These are phyloP conservation scores for Encarsia formosa DNA, from an alignment of 2,888 invertebrate genomes.

Conservation along the genomic window DNA sequence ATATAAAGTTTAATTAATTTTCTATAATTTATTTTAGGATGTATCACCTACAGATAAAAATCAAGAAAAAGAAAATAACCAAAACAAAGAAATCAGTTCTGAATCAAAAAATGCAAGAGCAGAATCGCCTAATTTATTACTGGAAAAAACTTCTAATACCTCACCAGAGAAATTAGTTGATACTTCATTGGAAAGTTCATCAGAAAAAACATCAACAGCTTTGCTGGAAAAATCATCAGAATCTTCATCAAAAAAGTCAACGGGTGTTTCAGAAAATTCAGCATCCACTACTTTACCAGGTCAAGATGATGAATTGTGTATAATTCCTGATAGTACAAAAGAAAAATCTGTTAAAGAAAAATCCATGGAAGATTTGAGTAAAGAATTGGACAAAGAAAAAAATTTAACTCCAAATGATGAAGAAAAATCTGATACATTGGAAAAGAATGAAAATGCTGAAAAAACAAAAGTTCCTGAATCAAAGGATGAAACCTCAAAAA, in stretches of 20 bases:
- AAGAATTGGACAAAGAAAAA: constrained; percentile 17
- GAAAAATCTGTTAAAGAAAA: constrained; percentile 22
- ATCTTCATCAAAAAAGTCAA: constrained; percentile 31
- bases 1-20: too few relatives aligned
- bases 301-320: constrained; percentile 48
- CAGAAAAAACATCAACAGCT: constrained; percentile 2
- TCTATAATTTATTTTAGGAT: constrained; percentile 9
- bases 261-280: constrained; percentile 5
- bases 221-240: constrained; percentile 12
- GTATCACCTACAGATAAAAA: constrained; percentile 32
- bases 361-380: constrained; percentile 6
- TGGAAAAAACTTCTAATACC: too few relatives aligned
- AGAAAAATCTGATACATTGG: constrained; percentile 21
- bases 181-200: constrained; percentile 12
- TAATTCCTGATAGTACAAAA: constrained; percentile 49
- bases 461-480: constrained; percentile 2
- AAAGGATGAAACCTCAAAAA: constrained; percentile 24
- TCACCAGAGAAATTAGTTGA: too few relatives aligned
- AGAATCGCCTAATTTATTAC: too few relatives aligned
- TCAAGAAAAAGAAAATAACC: constrained; percentile 28
- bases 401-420: constrained; percentile 4
- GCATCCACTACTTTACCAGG: constrained; percentile 40
- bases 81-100: constrained; percentile 30
- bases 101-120: too few relatives aligned
- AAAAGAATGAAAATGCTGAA: constrained; percentile 14